phyloP scores from a whole-genome alignment of 1,140 invertebrate species.

The Philotrypesis tridentata region DNA sequence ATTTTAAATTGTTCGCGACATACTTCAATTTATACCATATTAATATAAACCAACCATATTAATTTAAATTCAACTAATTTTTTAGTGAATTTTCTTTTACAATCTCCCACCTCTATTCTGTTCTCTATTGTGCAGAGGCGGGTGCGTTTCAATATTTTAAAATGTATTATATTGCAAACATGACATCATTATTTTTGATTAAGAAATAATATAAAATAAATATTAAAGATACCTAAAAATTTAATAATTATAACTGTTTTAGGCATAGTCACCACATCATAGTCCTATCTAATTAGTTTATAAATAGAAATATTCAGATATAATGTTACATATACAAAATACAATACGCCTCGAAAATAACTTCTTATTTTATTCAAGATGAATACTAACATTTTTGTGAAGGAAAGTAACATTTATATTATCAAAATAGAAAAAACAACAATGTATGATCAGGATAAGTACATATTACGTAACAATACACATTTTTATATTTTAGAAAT shows the following conservation, averaged over 20 bases:
- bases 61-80: too few species aligned
- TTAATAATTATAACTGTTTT: neutral
- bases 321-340: neutral
- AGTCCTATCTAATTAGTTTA: neutral
- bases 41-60: too few species aligned
- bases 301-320: neutral
- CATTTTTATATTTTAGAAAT: constrained; percentile 65
- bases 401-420: neutral
- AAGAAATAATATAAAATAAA: neutral
- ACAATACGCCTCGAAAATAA: too few species aligned
- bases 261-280: neutral
- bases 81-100: too few species aligned
- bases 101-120: too few species aligned
- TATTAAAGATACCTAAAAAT: neutral
- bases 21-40: too few species aligned
- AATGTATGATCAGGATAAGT: neutral
- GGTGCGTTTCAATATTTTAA: too few species aligned
- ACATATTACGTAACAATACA: neutral
- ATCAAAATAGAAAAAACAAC: constrained; percentile 3
- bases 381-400: neutral
- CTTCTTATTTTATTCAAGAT: neutral
- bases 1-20: too few species aligned
- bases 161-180: too few species aligned
- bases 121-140: too few species aligned
- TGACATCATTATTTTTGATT: too few species aligned